A percentile compares a stretch with the other conserved stretches of the same genome.
Conservation (phyloP, 2,113 vertebrate species). For the Archilochus colubris region DNA sequence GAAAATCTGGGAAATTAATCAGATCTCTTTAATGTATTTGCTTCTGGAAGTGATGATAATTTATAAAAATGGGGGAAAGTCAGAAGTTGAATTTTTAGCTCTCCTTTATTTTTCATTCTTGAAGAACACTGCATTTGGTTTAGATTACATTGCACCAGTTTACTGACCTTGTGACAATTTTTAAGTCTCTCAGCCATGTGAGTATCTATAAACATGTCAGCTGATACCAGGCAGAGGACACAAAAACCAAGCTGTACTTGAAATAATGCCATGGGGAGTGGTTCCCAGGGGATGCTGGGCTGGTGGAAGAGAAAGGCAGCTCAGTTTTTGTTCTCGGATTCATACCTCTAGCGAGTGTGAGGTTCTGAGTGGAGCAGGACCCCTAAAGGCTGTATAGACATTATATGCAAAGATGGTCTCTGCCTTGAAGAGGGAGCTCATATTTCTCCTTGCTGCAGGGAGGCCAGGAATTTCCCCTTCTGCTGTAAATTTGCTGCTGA, state of each 20-base stretch:
- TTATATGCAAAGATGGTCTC: neutral
- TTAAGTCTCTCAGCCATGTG: neutral
- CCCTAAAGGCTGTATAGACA: neutral
- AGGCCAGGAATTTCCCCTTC: neutral
- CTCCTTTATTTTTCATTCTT: neutral
- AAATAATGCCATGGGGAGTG: neutral
- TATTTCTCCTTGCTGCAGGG: neutral
- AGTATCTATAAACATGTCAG: neutral
- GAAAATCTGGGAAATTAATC: neutral
- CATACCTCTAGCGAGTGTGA: neutral
- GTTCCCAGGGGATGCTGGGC: rapidly evolving
- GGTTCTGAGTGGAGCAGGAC: neutral
- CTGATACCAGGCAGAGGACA: neutral
- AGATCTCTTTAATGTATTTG: neutral
- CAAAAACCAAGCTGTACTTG: neutral
- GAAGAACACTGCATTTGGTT: neutral
- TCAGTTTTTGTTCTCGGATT: neutral
- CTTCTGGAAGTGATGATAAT: neutral
- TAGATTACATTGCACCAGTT: constrained; percentile 1
- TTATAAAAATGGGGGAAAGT: neutral
- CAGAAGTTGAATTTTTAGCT: neutral
- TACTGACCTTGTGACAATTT: constrained; percentile 6
- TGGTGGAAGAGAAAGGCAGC: neutral
- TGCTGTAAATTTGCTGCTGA: neutral
- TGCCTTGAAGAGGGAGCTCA: neutral